phyloP scores from a whole-genome alignment of 2,113 vertebrate species.

The Coturnix japonica region DNA sequence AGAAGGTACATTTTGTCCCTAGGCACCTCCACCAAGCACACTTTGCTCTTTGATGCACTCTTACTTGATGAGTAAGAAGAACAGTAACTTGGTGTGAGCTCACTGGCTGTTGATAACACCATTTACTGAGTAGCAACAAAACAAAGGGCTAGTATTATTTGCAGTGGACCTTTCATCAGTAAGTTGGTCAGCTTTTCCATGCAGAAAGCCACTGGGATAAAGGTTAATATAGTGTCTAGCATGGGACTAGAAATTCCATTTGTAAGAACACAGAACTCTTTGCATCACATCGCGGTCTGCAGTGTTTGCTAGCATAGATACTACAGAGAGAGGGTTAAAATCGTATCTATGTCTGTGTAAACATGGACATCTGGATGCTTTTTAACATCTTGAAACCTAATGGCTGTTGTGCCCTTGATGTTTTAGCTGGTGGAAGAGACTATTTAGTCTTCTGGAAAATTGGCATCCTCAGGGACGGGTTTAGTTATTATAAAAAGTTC shows the following conservation, averaged over 20 bases:
- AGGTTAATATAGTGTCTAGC: not conserved
- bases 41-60: not conserved
- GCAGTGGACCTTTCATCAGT: not conserved
- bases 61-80: not conserved
- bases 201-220: not conserved
- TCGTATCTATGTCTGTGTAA: not conserved
- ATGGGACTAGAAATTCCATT: not conserved
- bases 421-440: not conserved
- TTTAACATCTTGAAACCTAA: not conserved
- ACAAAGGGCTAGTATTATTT: slow-evolving; percentile 11
- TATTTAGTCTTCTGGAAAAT: not conserved
- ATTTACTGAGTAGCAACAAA: slow-evolving; percentile 27
- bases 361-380: not conserved
- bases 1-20: not conserved
- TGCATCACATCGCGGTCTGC: not conserved
- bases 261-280: not conserved
- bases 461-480: not conserved
- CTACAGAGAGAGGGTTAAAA: not conserved
- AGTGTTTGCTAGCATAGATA: not conserved
- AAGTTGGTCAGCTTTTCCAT: not conserved
- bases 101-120: not conserved
- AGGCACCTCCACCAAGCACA: not conserved
- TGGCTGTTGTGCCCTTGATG: not conserved
- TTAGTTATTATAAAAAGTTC: not conserved
- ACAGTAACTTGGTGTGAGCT: not conserved